A percentile compares a stretch with the other conserved stretches of the same genome.
These are phyloP conservation scores for Machimus atricapillus DNA, from an alignment of 2,888 invertebrate species.

Conservation along the genomic window DNA sequence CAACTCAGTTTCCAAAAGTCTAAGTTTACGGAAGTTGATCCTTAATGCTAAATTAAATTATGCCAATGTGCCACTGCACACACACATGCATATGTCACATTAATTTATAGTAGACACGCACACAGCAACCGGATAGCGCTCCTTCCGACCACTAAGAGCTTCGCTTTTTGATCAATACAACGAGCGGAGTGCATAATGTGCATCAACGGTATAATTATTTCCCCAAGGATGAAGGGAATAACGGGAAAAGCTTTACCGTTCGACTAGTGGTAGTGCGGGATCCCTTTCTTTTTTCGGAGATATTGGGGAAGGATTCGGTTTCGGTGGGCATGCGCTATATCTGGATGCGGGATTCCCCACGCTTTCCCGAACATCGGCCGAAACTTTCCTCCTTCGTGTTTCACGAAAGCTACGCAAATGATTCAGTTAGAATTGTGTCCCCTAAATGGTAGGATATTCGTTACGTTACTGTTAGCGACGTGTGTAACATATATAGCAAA, in stretches of 20 bases:
- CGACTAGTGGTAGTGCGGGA: not conserved
- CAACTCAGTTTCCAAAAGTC: not conserved
- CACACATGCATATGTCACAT: not conserved
- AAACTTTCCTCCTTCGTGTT: conserved; percentile 47
- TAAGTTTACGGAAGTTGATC: conserved; percentile 21
- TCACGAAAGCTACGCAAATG: conserved; percentile 33
- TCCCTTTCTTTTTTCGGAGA: conserved; percentile 10
- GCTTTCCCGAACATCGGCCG: not conserved
- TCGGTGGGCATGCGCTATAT: not conserved
- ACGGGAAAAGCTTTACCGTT: not conserved
- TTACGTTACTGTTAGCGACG: conserved; percentile 55
- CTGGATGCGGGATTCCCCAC: conserved; percentile 8
- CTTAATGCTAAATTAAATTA: conserved; percentile 33
- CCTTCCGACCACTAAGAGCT: not conserved
- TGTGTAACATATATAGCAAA: conserved; percentile 22
- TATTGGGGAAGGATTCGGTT: not conserved
- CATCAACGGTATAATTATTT: conserved; percentile 16
- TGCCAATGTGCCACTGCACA: conserved; percentile 30
- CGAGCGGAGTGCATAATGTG: conserved; percentile 18
- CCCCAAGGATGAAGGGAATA: conserved; percentile 2
- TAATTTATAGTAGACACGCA: not conserved
- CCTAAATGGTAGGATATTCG: conserved; percentile 64
- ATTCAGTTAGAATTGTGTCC: conserved; percentile 63
- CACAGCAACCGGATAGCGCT: not conserved
- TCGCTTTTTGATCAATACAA: conserved; percentile 3